A percentile compares a stretch with the other conserved stretches of the same genome.
These are phyloP conservation scores for Phyllotis vaccarum DNA, from an alignment of 2,797 vertebrate genomes.

Conservation along the genomic window DNA sequence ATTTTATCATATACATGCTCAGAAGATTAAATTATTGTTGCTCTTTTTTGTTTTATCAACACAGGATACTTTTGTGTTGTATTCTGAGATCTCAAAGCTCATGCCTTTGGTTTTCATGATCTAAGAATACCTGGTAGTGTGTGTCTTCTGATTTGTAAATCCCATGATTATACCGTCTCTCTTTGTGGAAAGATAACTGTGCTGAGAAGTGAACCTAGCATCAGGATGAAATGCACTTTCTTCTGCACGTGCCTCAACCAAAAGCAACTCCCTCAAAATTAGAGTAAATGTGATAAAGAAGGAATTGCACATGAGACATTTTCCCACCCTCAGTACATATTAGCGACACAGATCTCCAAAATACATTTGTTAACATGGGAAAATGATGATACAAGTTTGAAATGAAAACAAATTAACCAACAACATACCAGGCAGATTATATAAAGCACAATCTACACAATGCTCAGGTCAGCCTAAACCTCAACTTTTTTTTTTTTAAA, in stretches of 20 bases:
- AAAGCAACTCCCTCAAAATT: not conserved
- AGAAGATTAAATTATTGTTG: not conserved
- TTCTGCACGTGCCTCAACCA: too few relatives aligned
- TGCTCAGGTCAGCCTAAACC: not conserved
- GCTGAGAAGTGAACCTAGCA: not conserved
- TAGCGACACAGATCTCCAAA: not conserved
- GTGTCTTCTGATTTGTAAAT: not conserved
- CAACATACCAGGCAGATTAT: not conserved
- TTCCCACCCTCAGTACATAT: not conserved
- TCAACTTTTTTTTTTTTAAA: not conserved
- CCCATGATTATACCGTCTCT: not conserved
- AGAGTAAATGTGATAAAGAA: not conserved
- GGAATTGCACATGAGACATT: not conserved
- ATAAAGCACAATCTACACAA: not conserved
- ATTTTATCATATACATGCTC: not conserved
- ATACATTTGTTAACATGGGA: not conserved
- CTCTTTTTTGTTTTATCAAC: not conserved
- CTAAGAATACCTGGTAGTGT: not conserved
- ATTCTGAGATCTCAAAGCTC: not conserved
- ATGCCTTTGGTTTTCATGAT: not conserved
- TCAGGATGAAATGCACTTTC: not conserved
- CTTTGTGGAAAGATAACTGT: not conserved
- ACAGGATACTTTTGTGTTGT: not conserved
- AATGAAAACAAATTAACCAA: not conserved
- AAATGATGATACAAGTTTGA: not conserved